Evolutionary conservation across 2,113 vertebrate species (phyloP).

Genomic region (Balaenoptera acutorostrata): DNA sequence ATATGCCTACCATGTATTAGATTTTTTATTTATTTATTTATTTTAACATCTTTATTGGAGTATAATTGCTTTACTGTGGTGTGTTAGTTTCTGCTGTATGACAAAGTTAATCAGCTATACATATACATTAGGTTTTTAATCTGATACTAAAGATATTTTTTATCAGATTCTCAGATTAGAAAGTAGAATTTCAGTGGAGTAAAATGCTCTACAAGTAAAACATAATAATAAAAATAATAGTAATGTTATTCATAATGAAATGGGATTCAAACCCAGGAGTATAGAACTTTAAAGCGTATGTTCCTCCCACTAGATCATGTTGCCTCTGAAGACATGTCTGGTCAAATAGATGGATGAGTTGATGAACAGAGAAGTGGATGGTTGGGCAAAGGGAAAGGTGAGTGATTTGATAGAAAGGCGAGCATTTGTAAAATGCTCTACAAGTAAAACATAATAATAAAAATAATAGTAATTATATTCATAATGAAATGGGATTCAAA

Average conservation of each 20-base stretch:
- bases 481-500: neutral
- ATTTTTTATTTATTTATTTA: neutral
- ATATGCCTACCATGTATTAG: neutral
- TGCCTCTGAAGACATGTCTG: neutral
- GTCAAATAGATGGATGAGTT: neutral
- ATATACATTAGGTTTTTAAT: neutral
- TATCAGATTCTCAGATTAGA: neutral
- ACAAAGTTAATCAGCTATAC: too few species aligned
- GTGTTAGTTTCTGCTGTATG: too few species aligned
- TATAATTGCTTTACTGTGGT: too few species aligned
- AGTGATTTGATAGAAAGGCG: neutral
- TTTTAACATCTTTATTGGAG: too few species aligned
- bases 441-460: neutral
- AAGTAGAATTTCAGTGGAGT: neutral
- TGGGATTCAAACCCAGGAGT: neutral
- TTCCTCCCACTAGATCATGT: neutral
- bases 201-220: neutral
- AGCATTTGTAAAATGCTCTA: neutral
- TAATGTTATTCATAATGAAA: neutral
- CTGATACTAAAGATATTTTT: neutral
- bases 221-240: neutral
- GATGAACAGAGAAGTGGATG: neutral
- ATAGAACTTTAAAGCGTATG: neutral
- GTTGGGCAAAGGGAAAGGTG: neutral
- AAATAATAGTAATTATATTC: neutral